These are phyloP conservation scores for Brachypodius melanocephalos DNA, from an alignment of 2,113 vertebrate species.

Conservation along the genomic window DNA sequence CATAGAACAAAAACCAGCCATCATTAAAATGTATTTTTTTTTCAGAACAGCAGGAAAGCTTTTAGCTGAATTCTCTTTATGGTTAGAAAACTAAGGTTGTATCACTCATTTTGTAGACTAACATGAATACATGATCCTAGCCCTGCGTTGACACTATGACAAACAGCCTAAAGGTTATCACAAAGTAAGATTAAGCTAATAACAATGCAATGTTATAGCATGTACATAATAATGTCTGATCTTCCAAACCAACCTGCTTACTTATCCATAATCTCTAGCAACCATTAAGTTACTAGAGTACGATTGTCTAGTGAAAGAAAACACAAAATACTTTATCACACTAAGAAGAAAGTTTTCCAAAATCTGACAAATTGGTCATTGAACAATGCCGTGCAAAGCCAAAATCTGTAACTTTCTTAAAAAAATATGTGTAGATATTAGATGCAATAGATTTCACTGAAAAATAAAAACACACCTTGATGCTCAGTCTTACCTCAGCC, in stretches of 20 bases:
- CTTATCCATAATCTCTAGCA: neutral
- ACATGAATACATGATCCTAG: neutral
- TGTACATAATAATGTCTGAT: neutral
- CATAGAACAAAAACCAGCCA: neutral
- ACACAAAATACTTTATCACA: neutral
- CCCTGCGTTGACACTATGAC: neutral
- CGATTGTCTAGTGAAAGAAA: neutral
- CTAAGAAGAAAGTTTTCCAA: neutral
- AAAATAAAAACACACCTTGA: neutral
- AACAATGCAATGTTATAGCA: neutral
- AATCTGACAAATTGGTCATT: neutral
- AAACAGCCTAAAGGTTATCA: neutral
- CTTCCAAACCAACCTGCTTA: neutral
- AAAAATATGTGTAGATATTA: neutral
- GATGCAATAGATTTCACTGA: neutral
- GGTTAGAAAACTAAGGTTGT: neutral
- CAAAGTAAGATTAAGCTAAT: neutral
- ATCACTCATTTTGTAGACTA: neutral
- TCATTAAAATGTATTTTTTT: neutral
- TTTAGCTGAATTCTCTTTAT: neutral
- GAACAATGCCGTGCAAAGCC: neutral
- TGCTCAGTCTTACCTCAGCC: constrained; percentile 86
- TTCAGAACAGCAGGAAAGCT: neutral
- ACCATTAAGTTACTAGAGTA: neutral
- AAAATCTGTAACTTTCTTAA: neutral